Conservation (phyloP, 1,140 invertebrate genomes). For the Zophobas morio region DNA sequence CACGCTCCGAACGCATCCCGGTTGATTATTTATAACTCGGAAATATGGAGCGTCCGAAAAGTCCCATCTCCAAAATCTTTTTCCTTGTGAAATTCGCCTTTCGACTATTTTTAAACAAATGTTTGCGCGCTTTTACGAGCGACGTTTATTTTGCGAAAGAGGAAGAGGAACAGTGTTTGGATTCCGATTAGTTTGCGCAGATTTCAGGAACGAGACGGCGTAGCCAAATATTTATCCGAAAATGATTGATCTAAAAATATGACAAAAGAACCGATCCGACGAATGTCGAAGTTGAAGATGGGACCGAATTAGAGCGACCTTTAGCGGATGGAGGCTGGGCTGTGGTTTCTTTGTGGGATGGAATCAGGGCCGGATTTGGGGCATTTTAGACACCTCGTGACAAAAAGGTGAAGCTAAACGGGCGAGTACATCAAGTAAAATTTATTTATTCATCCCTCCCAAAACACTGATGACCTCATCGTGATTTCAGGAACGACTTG, state of each 20-base stretch:
- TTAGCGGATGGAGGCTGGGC: not conserved
- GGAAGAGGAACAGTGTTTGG: constrained; percentile 8
- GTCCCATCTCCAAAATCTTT: not conserved
- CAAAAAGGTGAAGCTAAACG: too few relatives aligned
- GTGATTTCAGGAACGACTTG: too few relatives aligned
- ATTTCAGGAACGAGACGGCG: not conserved
- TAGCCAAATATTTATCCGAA: not conserved
- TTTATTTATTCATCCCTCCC: too few relatives aligned
- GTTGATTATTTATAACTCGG: constrained; percentile 15
- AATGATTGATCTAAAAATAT: constrained; percentile 1
- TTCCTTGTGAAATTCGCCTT: not conserved
- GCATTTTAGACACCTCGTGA: too few relatives aligned
- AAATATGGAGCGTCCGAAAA: constrained; percentile 16
- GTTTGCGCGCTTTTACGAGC: constrained; percentile 12
- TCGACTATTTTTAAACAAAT: constrained; percentile 5
- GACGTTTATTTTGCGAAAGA: constrained; percentile 23
- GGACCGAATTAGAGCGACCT: constrained; percentile 10
- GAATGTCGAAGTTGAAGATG: too few relatives aligned
- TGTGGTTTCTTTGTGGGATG: too few relatives aligned
- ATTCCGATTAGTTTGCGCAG: not conserved
- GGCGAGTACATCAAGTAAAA: too few relatives aligned
- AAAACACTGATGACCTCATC: too few relatives aligned
- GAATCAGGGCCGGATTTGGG: too few relatives aligned
- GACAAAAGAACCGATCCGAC: not conserved
- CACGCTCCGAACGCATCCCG: constrained; percentile 24